These are phyloP conservation scores for Cryptophagus acutangulus DNA, from an alignment of 2,888 invertebrate species.

Conservation along the genomic window DNA sequence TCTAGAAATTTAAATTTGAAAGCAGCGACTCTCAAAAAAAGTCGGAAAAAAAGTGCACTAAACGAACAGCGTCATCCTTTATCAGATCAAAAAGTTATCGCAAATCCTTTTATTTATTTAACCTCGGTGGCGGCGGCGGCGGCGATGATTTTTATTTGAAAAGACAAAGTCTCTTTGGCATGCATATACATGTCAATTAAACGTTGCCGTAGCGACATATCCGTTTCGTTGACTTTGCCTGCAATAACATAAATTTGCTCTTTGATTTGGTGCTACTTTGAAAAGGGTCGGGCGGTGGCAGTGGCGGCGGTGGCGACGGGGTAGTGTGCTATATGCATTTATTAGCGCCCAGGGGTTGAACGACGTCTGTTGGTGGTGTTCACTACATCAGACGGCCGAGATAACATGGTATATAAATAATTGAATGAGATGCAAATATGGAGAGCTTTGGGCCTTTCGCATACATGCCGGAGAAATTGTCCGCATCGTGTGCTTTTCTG, in stretches of 20 bases:
- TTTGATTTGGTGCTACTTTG: constrained; percentile 1
- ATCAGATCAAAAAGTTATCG: constrained; percentile 1
- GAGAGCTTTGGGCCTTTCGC: constrained; percentile 1
- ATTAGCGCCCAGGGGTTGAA: constrained; percentile 2
- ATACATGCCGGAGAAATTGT: constrained; percentile 1
- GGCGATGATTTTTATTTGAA: too few relatives aligned
- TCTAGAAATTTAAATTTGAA: too few relatives aligned
- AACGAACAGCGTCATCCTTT: too few relatives aligned
- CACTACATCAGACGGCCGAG: constrained; percentile 1
- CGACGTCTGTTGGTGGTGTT: neutral
- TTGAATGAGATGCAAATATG: constrained; percentile 1
- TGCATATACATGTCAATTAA: neutral
- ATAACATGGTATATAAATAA: constrained; percentile 1
- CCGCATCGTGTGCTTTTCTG: constrained; percentile 2
- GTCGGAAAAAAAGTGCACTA: too few relatives aligned
- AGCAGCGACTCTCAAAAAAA: too few relatives aligned
- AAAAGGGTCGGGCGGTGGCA: constrained; percentile 2
- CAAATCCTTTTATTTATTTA: neutral
- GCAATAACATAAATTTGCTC: constrained; percentile 1
- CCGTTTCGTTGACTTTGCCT: constrained; percentile 1
- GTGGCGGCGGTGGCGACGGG: too few relatives aligned
- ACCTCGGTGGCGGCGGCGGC: too few relatives aligned
- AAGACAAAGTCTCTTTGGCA: too few relatives aligned
- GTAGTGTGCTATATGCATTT: too few relatives aligned
- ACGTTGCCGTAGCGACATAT: constrained; percentile 1